These are phyloP conservation scores for Acropora yongei DNA, from an alignment of 64 coral and sea anemone species.

Conservation along the genomic window DNA sequence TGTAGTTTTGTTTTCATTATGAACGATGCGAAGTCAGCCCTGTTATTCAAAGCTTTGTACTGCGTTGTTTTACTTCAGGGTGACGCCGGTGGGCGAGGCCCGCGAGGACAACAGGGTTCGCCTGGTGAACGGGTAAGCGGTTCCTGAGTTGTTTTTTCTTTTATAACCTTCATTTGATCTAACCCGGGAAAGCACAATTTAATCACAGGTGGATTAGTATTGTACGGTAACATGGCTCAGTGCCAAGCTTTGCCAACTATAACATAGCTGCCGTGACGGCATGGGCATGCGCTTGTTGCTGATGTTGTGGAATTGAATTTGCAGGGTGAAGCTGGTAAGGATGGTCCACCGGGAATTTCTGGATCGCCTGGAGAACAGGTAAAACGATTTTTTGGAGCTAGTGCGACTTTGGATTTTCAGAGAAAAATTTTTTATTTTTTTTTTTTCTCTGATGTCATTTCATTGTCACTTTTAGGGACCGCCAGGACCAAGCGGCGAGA, in stretches of 20 bases:
- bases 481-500: not conserved
- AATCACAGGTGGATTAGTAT: no score
- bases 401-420: not conserved
- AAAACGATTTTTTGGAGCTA: no score
- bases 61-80: not conserved
- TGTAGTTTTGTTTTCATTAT: no score
- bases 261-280: no score
- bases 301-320: not conserved
- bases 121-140: not conserved
- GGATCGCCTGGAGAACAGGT: constrained; percentile 46
- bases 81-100: constrained; percentile 15
- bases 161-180: not conserved
- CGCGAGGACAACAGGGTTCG: constrained; percentile 11
- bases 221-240: no score
- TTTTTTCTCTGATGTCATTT: not conserved
- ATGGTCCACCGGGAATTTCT: constrained; percentile 24
- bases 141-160: not conserved
- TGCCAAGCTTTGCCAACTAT: no score
- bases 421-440: not conserved
- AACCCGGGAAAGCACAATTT: not conserved
- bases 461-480: not conserved
- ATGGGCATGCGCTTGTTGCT: no score
- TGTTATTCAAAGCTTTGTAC: no score
- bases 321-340: constrained; percentile 15
- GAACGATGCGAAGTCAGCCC: no score